Base-by-base conservation (phyloP, 2,113 vertebrate genomes). In the Thalassoma bifasciatum region DNA sequence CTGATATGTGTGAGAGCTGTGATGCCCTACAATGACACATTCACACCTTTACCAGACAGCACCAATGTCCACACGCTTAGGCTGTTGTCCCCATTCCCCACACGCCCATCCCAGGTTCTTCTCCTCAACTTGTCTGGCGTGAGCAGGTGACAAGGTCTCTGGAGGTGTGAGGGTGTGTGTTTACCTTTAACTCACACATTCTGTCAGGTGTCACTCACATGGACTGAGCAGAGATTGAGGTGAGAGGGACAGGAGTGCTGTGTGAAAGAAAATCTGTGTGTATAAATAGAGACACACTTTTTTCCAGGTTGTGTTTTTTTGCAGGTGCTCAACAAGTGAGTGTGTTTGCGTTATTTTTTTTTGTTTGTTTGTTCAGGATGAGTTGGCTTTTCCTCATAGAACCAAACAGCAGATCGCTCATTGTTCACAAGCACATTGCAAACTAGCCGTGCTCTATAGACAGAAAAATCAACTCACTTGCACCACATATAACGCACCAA, bases 21-120 rank as follows among this genome's bases (percentile, higher is more conserved):
- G 58, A 65, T 63, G 60, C 63, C 57, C 38, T 61, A 10, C 24
- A 75, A 66, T 64, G 75, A 79, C 82, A 81, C 17, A 66, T 90
- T 87, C 88, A 80, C 85, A 85, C 81, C 83, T 82, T 81, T 24
- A 5, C 8, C 11, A 77, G 83, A 81, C 86, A 79, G 75, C 44
- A 51, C 66, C 81, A 49, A 56, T 42, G 79, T 82, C 85, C 79
- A 79, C 85, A 83, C 42, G 59, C 72, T 84, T 83, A 83, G 57
- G 36, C 61, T 65, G 71, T 77, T 63, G 58, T 72, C 75, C 70
- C 65, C 67, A 10, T 56, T 62, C 61, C 52, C 54, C 60, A 34
- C 30, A 56, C 19, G 5, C 57, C 56, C 14, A 22, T 21, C 70
- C 72, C 47, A 75, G 53, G 30, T 36, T 49, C 70, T 72, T 26